phyloP scores from a whole-genome alignment of 1,140 invertebrate species.

The Drosophila tropicalis region DNA sequence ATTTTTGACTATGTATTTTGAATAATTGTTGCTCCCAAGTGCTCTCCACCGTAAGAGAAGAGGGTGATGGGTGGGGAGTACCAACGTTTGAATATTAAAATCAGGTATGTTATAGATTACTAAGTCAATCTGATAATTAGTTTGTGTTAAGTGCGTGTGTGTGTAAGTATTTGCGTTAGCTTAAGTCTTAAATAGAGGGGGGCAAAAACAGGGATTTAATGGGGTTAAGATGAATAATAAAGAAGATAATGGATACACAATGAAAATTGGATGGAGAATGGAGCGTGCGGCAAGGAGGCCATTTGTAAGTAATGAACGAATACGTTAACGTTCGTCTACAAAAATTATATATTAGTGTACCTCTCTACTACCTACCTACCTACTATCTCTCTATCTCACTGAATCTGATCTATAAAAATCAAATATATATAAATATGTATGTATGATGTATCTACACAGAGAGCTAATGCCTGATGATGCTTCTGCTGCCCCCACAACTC shows the following conservation, averaged over 20 bases:
- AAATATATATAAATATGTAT: constrained; percentile 14
- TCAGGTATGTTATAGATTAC: constrained; percentile 64
- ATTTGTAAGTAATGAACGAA: constrained; percentile 74
- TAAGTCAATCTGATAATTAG: constrained; percentile 74
- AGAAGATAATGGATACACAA: constrained; percentile 20
- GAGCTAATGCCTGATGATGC: constrained; percentile 47
- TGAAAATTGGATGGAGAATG: constrained; percentile 25
- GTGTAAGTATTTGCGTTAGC: constrained; percentile 51
- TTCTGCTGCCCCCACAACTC: constrained; percentile 36
- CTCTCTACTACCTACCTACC: constrained; percentile 51
- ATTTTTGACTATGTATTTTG: constrained; percentile 67
- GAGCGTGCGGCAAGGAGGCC: constrained; percentile 75
- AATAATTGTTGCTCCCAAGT: constrained; percentile 56
- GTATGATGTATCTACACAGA: constrained; percentile 53
- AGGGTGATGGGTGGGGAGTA: neutral
- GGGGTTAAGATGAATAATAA: constrained; percentile 26
- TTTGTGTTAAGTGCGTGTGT: constrained; percentile 59
- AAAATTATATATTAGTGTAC: constrained; percentile 67
- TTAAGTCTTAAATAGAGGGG: constrained; percentile 63
- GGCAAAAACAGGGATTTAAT: constrained; percentile 31
- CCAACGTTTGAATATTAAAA: constrained; percentile 37
- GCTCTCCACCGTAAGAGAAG: constrained; percentile 5
- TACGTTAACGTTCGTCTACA: constrained; percentile 49
- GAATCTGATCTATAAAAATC: constrained; percentile 39
- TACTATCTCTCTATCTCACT: constrained; percentile 60